Evolutionary conservation across 2,888 invertebrate species (phyloP).

Genomic region (Tenodera sinensis): DNA sequence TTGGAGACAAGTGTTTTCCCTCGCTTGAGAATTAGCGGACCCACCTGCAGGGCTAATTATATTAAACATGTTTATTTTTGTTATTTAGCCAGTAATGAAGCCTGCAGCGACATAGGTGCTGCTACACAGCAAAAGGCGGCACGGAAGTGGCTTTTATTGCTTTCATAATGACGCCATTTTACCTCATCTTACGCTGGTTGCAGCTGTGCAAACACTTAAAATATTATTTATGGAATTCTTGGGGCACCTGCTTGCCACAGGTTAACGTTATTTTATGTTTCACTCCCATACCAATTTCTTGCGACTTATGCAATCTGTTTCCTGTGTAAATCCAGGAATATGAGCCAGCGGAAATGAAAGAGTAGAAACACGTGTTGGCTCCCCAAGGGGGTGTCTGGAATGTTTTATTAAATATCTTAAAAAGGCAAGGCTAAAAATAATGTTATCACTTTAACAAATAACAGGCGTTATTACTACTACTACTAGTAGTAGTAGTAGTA

Average conservation of each 20-base stretch:
- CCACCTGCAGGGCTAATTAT: neutral
- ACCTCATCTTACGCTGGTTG: neutral
- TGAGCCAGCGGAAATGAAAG: neutral
- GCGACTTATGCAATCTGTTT: neutral
- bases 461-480: too few species aligned
- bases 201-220: neutral
- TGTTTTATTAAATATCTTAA: too few species aligned
- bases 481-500: too few species aligned
- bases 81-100: neutral
- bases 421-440: too few species aligned
- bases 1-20: neutral
- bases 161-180: neutral
- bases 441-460: too few species aligned
- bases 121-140: neutral
- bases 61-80: neutral
- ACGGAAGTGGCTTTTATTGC: neutral
- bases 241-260: neutral
- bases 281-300: neutral
- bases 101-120: neutral
- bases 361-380: too few species aligned
- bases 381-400: too few species aligned
- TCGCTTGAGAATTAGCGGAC: neutral
- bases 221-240: neutral
- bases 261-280: neutral
- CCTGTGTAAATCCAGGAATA: neutral